These are phyloP conservation scores for Orthosia cruda DNA, from an alignment of 2,888 invertebrate genomes.

Conservation along the genomic window DNA sequence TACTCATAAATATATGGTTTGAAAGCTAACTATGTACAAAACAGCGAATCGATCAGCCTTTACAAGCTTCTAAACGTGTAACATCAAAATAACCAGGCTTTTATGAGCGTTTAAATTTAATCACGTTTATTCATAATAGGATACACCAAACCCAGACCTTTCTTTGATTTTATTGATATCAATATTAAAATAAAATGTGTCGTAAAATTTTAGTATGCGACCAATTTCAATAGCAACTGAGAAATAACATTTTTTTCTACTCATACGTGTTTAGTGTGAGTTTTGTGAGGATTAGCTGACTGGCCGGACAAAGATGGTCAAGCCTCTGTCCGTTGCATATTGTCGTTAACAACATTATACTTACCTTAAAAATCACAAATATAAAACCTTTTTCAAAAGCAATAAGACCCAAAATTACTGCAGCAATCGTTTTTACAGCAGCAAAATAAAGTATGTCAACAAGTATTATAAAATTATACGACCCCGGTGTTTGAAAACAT, in stretches of 20 bases:
- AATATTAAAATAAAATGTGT: slow-evolving; percentile 81
- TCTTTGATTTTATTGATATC: slow-evolving; percentile 81
- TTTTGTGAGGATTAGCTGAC: slow-evolving; percentile 80
- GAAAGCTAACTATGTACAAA: slow-evolving; percentile 65
- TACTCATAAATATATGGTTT: slow-evolving; percentile 66
- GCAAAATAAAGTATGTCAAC: slow-evolving; percentile 72
- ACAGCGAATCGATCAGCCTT: slow-evolving; percentile 71
- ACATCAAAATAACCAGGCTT: slow-evolving; percentile 69
- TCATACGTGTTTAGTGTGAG: slow-evolving; percentile 78
- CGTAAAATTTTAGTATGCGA: slow-evolving; percentile 82
- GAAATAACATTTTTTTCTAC: slow-evolving; percentile 52
- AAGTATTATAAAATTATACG: slow-evolving; percentile 86
- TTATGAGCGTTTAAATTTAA: slow-evolving; percentile 80
- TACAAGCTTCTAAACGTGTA: slow-evolving; percentile 70
- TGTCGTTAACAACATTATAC: slow-evolving; percentile 63
- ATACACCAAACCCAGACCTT: slow-evolving; percentile 70
- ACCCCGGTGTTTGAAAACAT: slow-evolving; percentile 86
- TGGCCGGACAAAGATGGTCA: slow-evolving; percentile 77
- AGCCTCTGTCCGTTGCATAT: slow-evolving; percentile 69
- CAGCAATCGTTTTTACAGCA: slow-evolving; percentile 27
- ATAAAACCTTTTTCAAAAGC: slow-evolving; percentile 5
- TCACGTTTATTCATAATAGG: slow-evolving; percentile 76
- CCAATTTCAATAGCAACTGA: slow-evolving; percentile 71
- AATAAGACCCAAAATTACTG: slow-evolving; percentile 61
- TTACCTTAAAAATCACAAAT: slow-evolving; percentile 22